Percentiles rank a stretch among this genome's conserved stretches.
These are phyloP conservation scores for Parthenolecanium corni DNA, from an alignment of 2,888 invertebrate species.

Conservation along the genomic window DNA sequence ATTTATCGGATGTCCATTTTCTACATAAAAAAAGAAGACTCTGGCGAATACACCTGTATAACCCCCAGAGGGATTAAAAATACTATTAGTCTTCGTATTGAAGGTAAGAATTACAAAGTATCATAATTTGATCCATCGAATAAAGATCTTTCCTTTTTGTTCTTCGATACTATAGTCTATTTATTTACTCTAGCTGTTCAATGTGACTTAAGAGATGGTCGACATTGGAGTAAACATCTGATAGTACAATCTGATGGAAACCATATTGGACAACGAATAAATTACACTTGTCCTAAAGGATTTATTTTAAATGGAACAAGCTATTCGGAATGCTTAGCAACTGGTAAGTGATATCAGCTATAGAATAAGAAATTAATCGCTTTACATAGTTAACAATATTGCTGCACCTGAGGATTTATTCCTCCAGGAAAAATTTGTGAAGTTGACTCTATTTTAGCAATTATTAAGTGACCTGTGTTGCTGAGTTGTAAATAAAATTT, in stretches of 20 bases:
- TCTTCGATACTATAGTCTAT: background rate
- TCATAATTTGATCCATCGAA: background rate
- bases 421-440: too few relatives aligned
- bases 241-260: conserved; percentile 43
- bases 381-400: too few relatives aligned
- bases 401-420: too few relatives aligned
- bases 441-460: too few relatives aligned
- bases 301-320: conserved; percentile 64
- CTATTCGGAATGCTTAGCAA: conserved; percentile 68
- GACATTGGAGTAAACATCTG: background rate
- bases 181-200: conserved; percentile 45
- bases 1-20: conserved; percentile 70
- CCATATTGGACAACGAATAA: conserved; percentile 61
- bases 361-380: too few relatives aligned
- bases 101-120: conserved; percentile 50
- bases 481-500: too few relatives aligned
- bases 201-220: conserved; percentile 41
- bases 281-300: conserved; percentile 68
- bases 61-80: conserved; percentile 69
- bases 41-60: conserved; percentile 73
- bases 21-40: conserved; percentile 64
- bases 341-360: conserved; percentile 53
- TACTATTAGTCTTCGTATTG: conserved; percentile 59
- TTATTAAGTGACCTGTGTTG: too few relatives aligned
- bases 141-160: background rate